These are phyloP conservation scores for Smittia sp. DNA, from an alignment of 2,888 invertebrate species.

Conservation along the genomic window DNA sequence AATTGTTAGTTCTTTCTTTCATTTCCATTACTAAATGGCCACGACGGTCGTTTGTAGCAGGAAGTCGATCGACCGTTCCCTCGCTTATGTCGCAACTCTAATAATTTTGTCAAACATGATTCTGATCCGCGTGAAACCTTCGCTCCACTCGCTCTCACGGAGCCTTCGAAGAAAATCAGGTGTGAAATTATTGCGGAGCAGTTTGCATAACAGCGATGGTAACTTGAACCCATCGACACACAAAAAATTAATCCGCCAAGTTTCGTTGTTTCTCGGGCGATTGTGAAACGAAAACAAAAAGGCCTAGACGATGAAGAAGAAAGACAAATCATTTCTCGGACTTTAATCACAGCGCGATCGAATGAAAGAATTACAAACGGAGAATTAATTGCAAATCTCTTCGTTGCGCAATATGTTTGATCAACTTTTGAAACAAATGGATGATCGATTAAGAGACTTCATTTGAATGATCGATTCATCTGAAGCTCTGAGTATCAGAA, in stretches of 20 bases:
- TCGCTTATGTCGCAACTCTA: not conserved
- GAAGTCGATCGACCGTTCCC: constrained; percentile 1
- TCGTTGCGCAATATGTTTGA: not conserved
- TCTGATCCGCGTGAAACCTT: not conserved
- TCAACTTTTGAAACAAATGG: not conserved
- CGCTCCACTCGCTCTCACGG: not conserved
- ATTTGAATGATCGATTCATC: no score
- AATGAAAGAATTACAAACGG: constrained; percentile 14
- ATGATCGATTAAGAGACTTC: no score
- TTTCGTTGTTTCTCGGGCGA: not conserved
- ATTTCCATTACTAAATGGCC: not conserved
- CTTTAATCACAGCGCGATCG: not conserved
- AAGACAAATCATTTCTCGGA: not conserved
- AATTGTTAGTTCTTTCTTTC: not conserved
- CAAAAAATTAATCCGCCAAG: not conserved
- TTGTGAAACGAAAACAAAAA: constrained; percentile 1
- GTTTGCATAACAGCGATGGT: constrained; percentile 10
- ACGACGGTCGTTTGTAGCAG: not conserved
- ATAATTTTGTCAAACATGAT: not conserved
- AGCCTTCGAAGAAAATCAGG: not conserved
- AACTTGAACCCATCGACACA: not conserved
- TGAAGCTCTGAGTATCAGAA: no score
- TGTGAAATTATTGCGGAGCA: constrained; percentile 17
- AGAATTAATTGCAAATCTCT: not conserved
- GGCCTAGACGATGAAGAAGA: not conserved